These are phyloP conservation scores for Pseudanteris insignis DNA, from an alignment of 2,888 invertebrate species.

Conservation along the genomic window DNA sequence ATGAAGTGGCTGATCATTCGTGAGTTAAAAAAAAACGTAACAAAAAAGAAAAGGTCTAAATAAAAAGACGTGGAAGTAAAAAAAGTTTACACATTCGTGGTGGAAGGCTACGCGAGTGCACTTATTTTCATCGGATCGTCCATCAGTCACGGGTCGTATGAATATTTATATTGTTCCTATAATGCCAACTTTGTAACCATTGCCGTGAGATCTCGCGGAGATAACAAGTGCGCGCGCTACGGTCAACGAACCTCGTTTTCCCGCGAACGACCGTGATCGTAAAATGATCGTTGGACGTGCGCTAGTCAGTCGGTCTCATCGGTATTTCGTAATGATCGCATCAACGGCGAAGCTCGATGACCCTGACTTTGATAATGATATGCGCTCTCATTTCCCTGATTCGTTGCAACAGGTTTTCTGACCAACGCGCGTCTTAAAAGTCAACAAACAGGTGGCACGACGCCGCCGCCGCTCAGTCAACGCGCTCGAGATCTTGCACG, in stretches of 20 bases:
- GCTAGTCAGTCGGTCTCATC: conserved; percentile 27
- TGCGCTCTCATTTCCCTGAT: conserved; percentile 45
- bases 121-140: conserved; percentile 11
- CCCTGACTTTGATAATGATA: conserved; percentile 49
- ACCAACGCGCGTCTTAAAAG: conserved; percentile 19
- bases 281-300: conserved; percentile 34
- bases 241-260: conserved; percentile 39
- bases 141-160: conserved; percentile 20
- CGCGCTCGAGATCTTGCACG: conserved; percentile 10
- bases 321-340: conserved; percentile 38
- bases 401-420: conserved; percentile 40
- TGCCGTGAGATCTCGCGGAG: conserved; percentile 28
- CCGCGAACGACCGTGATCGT: conserved; percentile 39
- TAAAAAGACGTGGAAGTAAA: too few species aligned
- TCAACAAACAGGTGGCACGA: conserved; percentile 33
- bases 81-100: too few species aligned
- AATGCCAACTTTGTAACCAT: conserved; percentile 27
- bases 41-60: too few species aligned
- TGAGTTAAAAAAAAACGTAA: too few species aligned
- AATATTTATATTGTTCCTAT: conserved; percentile 33
- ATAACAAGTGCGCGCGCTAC: conserved; percentile 27
- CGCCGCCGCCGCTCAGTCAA: conserved; percentile 27
- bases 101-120: conserved; percentile 6
- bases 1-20: too few species aligned
- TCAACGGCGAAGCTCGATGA: conserved; percentile 39